Base-by-base conservation (phyloP, 2,888 invertebrate genomes). In the Epirrhoe alternata region DNA sequence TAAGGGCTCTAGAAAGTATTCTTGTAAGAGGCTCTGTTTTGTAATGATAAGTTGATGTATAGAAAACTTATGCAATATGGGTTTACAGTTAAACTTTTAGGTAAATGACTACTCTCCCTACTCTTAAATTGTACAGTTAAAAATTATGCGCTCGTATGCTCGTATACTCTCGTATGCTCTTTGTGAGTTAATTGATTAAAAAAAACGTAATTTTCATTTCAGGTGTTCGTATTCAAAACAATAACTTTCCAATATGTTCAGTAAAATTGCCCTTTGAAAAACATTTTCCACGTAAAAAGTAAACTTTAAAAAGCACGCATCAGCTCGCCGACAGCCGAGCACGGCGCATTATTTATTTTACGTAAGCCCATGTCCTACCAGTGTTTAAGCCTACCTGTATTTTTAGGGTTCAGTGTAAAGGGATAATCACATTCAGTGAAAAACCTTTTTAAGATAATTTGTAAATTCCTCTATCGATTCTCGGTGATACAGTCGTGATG, bases 341-440 rank as follows among this genome's bases (percentile, higher is more conserved):
- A 86, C 87, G 87, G 79, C 84, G 84, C 88, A 85, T 88, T 91
- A 90, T 92, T 92, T 92, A 89, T 89, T 92, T 91, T 85, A 87
- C 90, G 86, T 84, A 86, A 79, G 83, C 60, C 59, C 49, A 47
- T 35, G 50, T 56, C 55, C 49, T 45, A 52, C 49, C 71, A 70
- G 63, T 66, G 38, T 42, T 42, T 42, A 42, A 42, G 38, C 38
- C 38, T 10, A 12, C 12, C 38, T 8, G 38, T 42, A 42, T 12
- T 42, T 42, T 42, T 42, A 42, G 38, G 38, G 38, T 42, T 42
- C 38, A 42, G 38, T 42, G 12, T 12, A 12, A 12, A 42, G 12
- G 2, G 12, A 10, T 12, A 42, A 42, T 3, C 38, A 38, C 8
- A 38, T 6, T 2, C 38, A 10, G 8, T 42, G 12, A 5, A 1